phyloP scores from a whole-genome alignment of 2,888 invertebrate genomes.

The Synergus japonicus region DNA sequence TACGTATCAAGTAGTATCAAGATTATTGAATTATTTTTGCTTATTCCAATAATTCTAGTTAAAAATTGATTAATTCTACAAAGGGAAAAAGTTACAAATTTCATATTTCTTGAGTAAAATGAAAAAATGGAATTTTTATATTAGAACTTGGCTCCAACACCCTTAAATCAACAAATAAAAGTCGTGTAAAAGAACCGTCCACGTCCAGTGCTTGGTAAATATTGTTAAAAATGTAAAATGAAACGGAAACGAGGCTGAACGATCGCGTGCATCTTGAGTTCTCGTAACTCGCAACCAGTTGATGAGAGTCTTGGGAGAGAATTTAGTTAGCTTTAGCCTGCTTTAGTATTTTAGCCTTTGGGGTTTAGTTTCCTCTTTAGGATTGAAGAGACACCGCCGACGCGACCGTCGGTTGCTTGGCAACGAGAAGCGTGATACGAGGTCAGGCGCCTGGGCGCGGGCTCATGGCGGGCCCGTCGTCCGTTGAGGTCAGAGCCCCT shows the following conservation, averaged over 20 bases:
- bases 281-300: neutral
- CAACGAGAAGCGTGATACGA: constrained; percentile 64
- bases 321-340: neutral
- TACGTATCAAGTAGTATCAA: too few relatives aligned
- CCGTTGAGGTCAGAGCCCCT: constrained; percentile 72
- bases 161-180: neutral
- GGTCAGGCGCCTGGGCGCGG: constrained; percentile 65
- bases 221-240: neutral
- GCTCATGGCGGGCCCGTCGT: constrained; percentile 63
- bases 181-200: neutral
- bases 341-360: neutral
- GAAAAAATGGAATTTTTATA: too few relatives aligned
- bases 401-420: constrained; percentile 65
- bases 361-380: constrained; percentile 19
- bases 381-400: constrained; percentile 49
- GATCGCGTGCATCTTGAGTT: too few relatives aligned
- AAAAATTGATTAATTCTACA: too few relatives aligned
- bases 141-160: too few relatives aligned
- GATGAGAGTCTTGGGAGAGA: constrained; percentile 1
- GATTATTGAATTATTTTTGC: too few relatives aligned
- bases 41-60: too few relatives aligned
- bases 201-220: neutral
- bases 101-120: too few relatives aligned
- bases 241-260: neutral
- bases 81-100: too few relatives aligned